Percentiles rank a stretch among this genome's conserved stretches.
Evolutionary conservation across 1,140 invertebrate genomes (phyloP).

Genomic region (Drosophila pseudoananassae): DNA sequence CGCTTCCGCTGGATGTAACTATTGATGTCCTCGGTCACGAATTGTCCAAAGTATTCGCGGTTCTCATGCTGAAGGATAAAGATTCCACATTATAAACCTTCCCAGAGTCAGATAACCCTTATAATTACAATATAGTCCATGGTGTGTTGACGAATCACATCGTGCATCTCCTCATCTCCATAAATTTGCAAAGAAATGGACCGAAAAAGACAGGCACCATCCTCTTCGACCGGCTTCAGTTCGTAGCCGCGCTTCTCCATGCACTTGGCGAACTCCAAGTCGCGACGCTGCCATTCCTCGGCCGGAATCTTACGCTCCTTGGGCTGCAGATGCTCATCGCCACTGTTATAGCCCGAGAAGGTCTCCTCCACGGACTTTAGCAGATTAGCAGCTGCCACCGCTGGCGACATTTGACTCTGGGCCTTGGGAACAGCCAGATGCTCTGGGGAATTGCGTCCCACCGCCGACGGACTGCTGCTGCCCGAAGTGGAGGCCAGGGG

Average conservation of each 20-base stretch:
- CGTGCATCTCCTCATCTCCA: constrained; percentile 97
- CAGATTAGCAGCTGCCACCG: constrained; percentile 51
- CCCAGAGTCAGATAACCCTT: too few relatives aligned
- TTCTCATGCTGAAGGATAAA: constrained; percentile 86
- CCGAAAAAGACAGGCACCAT: constrained; percentile 96
- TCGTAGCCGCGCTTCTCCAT: constrained; percentile 89
- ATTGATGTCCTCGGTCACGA: constrained; percentile 96
- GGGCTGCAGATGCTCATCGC: constrained; percentile 89
- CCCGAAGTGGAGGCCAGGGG: constrained; percentile 27
- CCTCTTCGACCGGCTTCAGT: constrained; percentile 95
- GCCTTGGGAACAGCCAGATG: constrained; percentile 45
- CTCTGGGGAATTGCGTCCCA: constrained; percentile 66
- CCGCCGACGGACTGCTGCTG: constrained; percentile 43
- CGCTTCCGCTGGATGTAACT: constrained; percentile 93
- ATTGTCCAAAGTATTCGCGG: constrained; percentile 95
- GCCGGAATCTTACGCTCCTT: constrained; percentile 85
- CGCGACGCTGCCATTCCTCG: constrained; percentile 87
- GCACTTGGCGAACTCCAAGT: constrained; percentile 89
- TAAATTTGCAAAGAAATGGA: constrained; percentile 97
- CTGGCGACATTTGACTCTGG: constrained; percentile 42
- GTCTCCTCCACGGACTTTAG: constrained; percentile 77
- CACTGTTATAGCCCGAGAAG: constrained; percentile 89
- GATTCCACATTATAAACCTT: neutral
- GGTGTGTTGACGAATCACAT: constrained; percentile 92
- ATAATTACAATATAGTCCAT: constrained; percentile 96